phyloP scores from a whole-genome alignment of 30 jellyfish, hydroid and myxozoan species.

The Aurelia aurita region DNA sequence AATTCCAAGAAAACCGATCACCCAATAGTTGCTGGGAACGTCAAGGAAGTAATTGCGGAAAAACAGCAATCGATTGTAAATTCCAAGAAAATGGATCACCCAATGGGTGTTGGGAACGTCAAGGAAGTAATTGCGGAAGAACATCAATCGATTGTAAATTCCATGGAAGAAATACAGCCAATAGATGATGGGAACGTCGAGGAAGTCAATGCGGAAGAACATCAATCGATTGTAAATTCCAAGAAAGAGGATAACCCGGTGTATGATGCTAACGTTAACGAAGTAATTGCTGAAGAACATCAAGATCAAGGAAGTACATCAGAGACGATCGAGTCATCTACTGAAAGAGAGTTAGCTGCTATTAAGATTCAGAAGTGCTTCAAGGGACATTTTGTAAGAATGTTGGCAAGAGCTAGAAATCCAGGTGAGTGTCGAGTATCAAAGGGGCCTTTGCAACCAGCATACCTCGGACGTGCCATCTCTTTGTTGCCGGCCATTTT shows the following conservation, averaged over 20 bases:
- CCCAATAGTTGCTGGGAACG: neutral
- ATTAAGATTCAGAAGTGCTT: conserved; percentile 72
- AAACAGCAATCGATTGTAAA: neutral
- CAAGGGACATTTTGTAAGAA: conserved; percentile 64
- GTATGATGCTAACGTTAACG: neutral
- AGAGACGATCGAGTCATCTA: neutral
- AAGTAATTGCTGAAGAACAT: conserved; percentile 17
- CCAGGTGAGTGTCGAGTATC: conserved; percentile 54
- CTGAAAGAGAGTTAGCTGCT: conserved; percentile 65
- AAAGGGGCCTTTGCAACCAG: too few relatives aligned
- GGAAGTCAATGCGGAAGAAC: neutral
- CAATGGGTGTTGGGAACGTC: too few relatives aligned
- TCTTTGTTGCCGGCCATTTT: too few relatives aligned
- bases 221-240: too few relatives aligned
- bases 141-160: neutral
- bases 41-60: conserved; percentile 24
- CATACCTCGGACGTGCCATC: too few relatives aligned
- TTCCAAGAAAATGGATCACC: neutral
- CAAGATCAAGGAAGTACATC: neutral
- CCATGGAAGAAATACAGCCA: too few relatives aligned
- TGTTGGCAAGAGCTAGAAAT: conserved; percentile 32
- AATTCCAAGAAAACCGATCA: neutral
- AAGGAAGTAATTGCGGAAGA: too few relatives aligned
- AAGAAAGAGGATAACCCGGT: neutral
- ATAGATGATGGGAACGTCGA: neutral